Percentiles rank a stretch among this genome's conserved stretches.
Evolutionary conservation across 2,113 vertebrate species (phyloP).

Genomic region (Phaethornis superciliosus): DNA sequence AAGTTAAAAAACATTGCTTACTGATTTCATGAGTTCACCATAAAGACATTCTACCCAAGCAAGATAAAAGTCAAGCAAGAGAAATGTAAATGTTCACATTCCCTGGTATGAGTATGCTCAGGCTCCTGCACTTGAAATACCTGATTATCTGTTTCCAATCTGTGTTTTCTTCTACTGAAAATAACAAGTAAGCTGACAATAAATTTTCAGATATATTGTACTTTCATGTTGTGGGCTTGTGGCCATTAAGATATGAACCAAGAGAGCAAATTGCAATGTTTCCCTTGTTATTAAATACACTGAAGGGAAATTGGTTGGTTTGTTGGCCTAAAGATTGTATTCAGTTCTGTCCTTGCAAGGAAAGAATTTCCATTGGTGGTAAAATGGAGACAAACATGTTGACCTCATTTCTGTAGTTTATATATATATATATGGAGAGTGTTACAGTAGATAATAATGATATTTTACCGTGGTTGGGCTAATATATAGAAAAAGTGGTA

Average conservation of each 20-base stretch:
- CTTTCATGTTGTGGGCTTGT: background rate
- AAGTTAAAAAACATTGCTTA: background rate
- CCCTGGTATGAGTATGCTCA: accelerated
- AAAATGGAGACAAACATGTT: background rate
- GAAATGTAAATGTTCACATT: background rate
- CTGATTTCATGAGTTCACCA: background rate
- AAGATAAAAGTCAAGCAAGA: background rate
- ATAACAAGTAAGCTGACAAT: background rate
- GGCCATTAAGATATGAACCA: background rate
- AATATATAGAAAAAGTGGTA: background rate
- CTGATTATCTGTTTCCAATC: background rate
- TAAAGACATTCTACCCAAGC: background rate
- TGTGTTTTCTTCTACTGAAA: background rate
- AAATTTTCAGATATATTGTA: background rate
- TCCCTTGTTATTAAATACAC: background rate
- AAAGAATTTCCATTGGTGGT: background rate
- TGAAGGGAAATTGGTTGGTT: background rate
- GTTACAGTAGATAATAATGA: background rate
- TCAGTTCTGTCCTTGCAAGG: background rate
- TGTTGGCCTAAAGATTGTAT: background rate
- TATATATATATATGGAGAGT: background rate
- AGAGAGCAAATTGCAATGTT: background rate
- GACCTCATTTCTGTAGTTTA: background rate
- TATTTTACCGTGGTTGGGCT: background rate
- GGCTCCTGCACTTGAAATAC: background rate